These are phyloP conservation scores for Zosterops lateralis DNA, from an alignment of 2,113 vertebrate species.

Conservation along the genomic window DNA sequence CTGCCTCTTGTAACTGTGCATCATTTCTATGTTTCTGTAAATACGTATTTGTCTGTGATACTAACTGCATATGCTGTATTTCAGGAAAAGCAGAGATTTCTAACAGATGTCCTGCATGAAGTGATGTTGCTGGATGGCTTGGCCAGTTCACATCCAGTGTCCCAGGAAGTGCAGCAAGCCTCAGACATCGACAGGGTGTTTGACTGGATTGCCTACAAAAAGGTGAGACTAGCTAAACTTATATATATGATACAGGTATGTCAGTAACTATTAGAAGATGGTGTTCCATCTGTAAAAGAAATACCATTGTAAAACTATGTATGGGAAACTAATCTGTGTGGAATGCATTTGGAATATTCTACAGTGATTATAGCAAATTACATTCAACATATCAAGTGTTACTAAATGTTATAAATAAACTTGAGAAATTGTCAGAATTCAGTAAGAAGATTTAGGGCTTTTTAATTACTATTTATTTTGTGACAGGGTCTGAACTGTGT, in stretches of 20 bases:
- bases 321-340: not conserved
- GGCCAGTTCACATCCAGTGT: constrained; percentile 92
- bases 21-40: not conserved
- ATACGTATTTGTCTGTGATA: not conserved
- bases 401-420: not conserved
- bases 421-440: not conserved
- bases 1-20: not conserved
- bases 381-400: not conserved
- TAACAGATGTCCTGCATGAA: constrained; percentile 95
- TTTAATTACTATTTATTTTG: constrained; percentile 3
- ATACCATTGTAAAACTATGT: not conserved
- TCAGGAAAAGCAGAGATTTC: constrained; percentile 96
- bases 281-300: not conserved
- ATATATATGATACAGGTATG: not conserved
- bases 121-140: constrained; percentile 95
- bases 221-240: constrained; percentile 74
- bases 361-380: not conserved
- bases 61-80: constrained; percentile 53
- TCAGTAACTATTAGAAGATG: not conserved
- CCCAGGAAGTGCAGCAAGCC: constrained; percentile 91
- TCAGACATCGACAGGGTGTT: constrained; percentile 94
- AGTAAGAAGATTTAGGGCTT: not conserved
- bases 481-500: not conserved
- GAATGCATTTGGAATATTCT: not conserved
- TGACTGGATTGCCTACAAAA: constrained; percentile 99